Percentiles rank a stretch among this genome's conserved stretches.
Evolutionary conservation across 2,797 vertebrate species (phyloP).

Genomic region (Kryptolebias ocellatus): DNA sequence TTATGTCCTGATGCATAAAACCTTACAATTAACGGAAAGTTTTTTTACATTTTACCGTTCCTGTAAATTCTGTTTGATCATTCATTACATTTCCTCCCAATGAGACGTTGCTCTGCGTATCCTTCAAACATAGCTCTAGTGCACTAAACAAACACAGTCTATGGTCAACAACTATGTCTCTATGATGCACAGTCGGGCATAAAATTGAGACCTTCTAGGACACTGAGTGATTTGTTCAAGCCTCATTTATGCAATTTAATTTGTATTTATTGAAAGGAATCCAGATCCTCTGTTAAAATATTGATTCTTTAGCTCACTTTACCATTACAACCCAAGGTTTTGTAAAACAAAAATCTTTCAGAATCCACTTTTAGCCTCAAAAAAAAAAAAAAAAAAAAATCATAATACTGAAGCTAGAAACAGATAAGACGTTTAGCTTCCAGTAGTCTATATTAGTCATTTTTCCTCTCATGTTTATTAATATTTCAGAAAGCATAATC

Average conservation of each 20-base stretch:
- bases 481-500: background rate
- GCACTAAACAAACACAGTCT: constrained; percentile 35
- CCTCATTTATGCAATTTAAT: constrained; percentile 17
- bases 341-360: constrained; percentile 2
- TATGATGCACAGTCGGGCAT: background rate
- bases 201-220: background rate
- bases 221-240: constrained; percentile 12
- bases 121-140: constrained; percentile 27
- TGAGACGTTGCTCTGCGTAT: constrained; percentile 6
- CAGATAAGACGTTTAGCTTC: background rate
- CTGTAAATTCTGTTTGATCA: background rate
- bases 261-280: constrained; percentile 2
- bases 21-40: background rate
- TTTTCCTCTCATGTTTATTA: background rate
- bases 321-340: background rate
- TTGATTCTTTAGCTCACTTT: background rate
- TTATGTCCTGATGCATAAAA: background rate
- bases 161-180: constrained; percentile 16
- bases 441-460: background rate
- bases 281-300: background rate
- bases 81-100: constrained; percentile 1
- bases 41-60: background rate
- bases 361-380: background rate
- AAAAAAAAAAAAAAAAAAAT: too few relatives aligned
- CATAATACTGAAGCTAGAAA: background rate